Evolutionary conservation across 2,113 vertebrate species (phyloP).

Genomic region (Epinephelus fuscoguttatus): DNA sequence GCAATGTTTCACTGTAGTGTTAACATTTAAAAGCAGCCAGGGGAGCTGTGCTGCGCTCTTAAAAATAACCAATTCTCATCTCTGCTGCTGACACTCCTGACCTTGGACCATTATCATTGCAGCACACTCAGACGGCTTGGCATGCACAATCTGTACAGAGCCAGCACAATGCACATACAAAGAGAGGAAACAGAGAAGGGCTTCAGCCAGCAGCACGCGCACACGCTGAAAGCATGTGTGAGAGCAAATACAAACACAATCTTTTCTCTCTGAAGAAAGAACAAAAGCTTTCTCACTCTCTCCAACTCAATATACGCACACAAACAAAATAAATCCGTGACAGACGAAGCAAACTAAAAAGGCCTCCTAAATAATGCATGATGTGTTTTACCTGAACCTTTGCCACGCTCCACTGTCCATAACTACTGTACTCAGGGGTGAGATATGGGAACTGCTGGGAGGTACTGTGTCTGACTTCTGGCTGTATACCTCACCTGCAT

Average conservation of each 20-base stretch:
- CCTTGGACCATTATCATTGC: slow-evolving; percentile 77
- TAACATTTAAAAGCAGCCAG: slow-evolving; percentile 78
- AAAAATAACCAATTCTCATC: slow-evolving; percentile 79
- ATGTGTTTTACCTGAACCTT: slow-evolving; percentile 50
- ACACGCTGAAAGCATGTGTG: slow-evolving; percentile 27
- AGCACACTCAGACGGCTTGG: slow-evolving; percentile 62
- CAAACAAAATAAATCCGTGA: slow-evolving; percentile 39
- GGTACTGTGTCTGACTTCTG: slow-evolving; percentile 19
- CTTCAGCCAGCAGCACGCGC: slow-evolving; percentile 13
- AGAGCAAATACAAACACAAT: slow-evolving; percentile 37
- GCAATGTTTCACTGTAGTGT: slow-evolving; percentile 72
- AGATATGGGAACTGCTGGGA: slow-evolving; percentile 13
- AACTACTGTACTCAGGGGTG: slow-evolving; percentile 22
- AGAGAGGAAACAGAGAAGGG: slow-evolving; percentile 38
- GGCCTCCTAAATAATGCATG: slow-evolving; percentile 60
- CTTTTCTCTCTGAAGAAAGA: slow-evolving; percentile 53
- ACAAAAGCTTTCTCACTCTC: slow-evolving; percentile 39
- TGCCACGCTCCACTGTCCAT: slow-evolving; percentile 47
- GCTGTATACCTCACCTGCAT: slow-evolving; percentile 19
- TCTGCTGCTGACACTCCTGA: slow-evolving; percentile 73
- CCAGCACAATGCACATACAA: slow-evolving; percentile 46
- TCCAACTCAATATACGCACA: slow-evolving; percentile 23
- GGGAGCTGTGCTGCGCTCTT: slow-evolving; percentile 69
- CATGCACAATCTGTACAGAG: slow-evolving; percentile 57
- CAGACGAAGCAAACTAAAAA: slow-evolving; percentile 46